Evolutionary conservation across 2,888 invertebrate genomes (phyloP).

Genomic region (Carabus problematicus): DNA sequence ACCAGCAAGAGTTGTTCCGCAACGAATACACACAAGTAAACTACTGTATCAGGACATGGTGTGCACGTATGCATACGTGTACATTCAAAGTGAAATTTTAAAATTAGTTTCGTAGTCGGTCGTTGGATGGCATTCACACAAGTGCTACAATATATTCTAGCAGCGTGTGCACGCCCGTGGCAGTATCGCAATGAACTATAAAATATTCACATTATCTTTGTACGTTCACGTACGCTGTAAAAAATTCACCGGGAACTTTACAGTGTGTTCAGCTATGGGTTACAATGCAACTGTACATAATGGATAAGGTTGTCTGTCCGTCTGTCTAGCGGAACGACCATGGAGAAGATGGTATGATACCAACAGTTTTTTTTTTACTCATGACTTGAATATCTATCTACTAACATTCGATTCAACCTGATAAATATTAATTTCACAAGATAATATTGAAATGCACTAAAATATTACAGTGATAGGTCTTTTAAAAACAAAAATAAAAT

Average conservation of each 20-base stretch:
- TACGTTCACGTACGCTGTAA: slow-evolving; percentile 11
- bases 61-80: not conserved
- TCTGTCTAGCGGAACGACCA: not conserved
- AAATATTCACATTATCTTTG: slow-evolving; percentile 20
- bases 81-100: slow-evolving; percentile 8
- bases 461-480: too few relatives aligned
- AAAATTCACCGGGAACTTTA: slow-evolving; percentile 8
- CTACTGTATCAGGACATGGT: too few relatives aligned
- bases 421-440: too few relatives aligned
- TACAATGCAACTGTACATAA: not conserved
- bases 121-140: not conserved
- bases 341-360: too few relatives aligned
- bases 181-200: slow-evolving; percentile 6
- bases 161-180: not conserved
- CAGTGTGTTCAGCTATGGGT: not conserved
- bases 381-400: too few relatives aligned
- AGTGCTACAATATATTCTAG: not conserved
- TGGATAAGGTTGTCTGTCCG: slow-evolving; percentile 8
- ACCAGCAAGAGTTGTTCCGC: too few relatives aligned
- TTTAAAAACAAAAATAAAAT: too few relatives aligned
- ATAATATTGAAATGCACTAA: too few relatives aligned
- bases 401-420: too few relatives aligned
- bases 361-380: too few relatives aligned
- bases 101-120: slow-evolving; percentile 3
- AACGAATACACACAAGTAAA: too few relatives aligned